Conservation (phyloP, 2,888 invertebrate genomes). For the Merodon equestris region DNA sequence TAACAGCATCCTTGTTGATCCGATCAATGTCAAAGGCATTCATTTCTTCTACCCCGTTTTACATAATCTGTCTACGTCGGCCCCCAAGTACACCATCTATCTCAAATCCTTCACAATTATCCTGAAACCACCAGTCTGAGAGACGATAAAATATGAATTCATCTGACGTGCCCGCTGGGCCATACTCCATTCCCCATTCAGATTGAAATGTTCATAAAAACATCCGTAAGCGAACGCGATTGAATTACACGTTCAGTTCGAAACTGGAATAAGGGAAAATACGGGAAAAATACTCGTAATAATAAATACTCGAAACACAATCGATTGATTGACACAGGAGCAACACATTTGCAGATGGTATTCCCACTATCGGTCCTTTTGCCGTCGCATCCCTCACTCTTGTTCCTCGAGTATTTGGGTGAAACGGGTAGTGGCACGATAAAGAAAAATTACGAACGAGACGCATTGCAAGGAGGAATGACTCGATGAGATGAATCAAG, state of each 20-base stretch:
- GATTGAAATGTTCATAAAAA: no score
- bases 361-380: constrained; percentile 22
- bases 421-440: constrained; percentile 44
- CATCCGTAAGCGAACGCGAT: constrained; percentile 10
- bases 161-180: no score
- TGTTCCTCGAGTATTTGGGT: neutral
- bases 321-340: constrained; percentile 52
- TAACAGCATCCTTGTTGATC: no score
- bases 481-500: constrained; percentile 39
- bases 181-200: no score
- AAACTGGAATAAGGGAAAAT: neutral
- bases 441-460: constrained; percentile 47
- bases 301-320: constrained; percentile 26
- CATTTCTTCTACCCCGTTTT: no score
- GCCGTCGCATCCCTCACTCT: no score
- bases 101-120: no score
- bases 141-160: no score
- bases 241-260: constrained; percentile 28
- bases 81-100: no score
- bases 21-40: no score
- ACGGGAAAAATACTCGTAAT: constrained; percentile 2
- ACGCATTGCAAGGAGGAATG: constrained; percentile 2
- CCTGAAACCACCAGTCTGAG: no score
- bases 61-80: no score
- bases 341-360: constrained; percentile 46